Base-by-base conservation (phyloP, 2,797 vertebrate genomes). In the Acipenser ruthenus region DNA sequence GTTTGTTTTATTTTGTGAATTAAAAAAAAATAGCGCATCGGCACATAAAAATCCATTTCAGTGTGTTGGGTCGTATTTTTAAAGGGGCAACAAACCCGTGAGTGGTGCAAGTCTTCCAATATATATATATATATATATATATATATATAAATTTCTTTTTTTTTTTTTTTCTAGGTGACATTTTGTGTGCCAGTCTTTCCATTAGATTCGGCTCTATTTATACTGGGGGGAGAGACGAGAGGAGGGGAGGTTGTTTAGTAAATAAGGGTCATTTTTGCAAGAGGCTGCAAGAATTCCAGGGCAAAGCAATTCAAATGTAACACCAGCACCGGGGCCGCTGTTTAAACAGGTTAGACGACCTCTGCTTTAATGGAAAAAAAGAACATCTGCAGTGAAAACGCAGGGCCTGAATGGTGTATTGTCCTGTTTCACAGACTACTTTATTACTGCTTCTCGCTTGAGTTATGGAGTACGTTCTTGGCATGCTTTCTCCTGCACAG, bases 241-340 rank as follows among this genome's bases (percentile, higher is more conserved):
- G 37, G 37, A 37, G 37, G 23, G 37, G 37, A 55, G 53, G 53
- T n/a, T 55, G 53, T n/a, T 55, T 55, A 10, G 53, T 55, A 10
- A 55, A n/a, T 1, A 55, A n/a, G 53, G 53, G 53, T 10, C 53
- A 55, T 71, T 73, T 79, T 77, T 78, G 75, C 78, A 77, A 76
- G 75, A 73, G 79, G 74, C 74, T 83, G 73, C 65, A 75, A 67
- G 77, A 83, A 80, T 82, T 77, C 83, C 73, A 75, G 74, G 68
- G 74, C 66, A 62, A 62, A 65, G 76, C 69, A 69, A 81, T 80
- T 83, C 84, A 84, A 86, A 80, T 72, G 69, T 79, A 80, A 80
- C 78, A 84, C 73, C 75, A 74, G 75, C 74, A 81, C 63, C 69
- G 62, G 74, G 73, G 64, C 60, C 72, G 70, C 69, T 76, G 72